A percentile compares a stretch with the other conserved stretches of the same genome.
Conservation (phyloP, 2,113 vertebrate species). For the Brachypodius melanocephalos region DNA sequence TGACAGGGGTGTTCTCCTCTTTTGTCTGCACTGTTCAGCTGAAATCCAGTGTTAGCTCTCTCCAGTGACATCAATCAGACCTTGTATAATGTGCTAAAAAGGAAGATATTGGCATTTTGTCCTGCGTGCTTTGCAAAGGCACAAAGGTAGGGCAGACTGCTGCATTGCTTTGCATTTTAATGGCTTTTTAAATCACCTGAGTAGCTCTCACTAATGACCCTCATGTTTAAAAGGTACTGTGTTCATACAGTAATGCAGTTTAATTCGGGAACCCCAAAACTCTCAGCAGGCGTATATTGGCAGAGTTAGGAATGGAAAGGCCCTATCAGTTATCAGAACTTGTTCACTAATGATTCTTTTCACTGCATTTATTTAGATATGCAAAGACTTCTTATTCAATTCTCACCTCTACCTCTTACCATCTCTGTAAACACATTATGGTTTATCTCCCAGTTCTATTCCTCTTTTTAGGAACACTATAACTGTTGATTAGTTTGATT, state of each 20-base stretch:
- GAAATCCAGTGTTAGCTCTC: background rate
- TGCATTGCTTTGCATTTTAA: background rate
- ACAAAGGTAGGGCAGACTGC: background rate
- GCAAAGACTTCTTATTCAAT: background rate
- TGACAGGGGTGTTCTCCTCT: background rate
- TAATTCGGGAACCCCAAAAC: background rate
- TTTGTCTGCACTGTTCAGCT: background rate
- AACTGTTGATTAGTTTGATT: background rate
- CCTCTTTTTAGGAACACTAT: background rate
- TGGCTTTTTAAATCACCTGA: background rate
- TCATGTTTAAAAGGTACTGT: background rate
- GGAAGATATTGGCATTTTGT: background rate
- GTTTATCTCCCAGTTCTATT: background rate
- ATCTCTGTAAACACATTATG: background rate
- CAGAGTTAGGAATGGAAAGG: background rate
- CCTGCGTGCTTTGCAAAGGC: background rate
- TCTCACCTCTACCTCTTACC: background rate
- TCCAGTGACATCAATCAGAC: background rate
- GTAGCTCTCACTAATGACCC: background rate
- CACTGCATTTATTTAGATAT: background rate
- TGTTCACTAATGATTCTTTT: background rate
- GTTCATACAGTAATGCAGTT: background rate
- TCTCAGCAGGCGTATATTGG: accelerated
- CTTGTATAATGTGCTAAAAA: background rate
- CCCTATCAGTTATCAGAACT: background rate